Base-by-base conservation (phyloP, 2,888 invertebrate genomes). In the Xanthia togata region DNA sequence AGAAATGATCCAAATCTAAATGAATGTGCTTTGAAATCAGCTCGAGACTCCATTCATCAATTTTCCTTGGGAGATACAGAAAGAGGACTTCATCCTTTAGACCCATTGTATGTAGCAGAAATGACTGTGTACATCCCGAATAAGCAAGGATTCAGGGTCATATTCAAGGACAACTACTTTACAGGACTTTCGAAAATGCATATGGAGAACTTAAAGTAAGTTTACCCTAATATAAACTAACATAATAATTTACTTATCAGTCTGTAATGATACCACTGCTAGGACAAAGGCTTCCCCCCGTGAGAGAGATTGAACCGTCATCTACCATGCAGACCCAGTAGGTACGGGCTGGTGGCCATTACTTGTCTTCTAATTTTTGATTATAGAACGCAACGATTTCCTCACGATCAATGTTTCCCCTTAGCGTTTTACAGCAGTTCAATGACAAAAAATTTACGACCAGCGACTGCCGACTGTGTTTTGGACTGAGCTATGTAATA, bases 1-100 rank as follows among this genome's bases (percentile, higher is more conserved):
- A 90, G 94, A 87, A 94, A 92, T 70, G 94, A 95, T 76, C 94
- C 94, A 11, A 90, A 94, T 20, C 79, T 95, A 4, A 93, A 94
- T 78, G 93, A 92, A 0, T 95, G 95, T 76, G 94, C 93, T 3
- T 83, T 94, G 12, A 90, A 92, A 82, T 91, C 94, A 4, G 95
- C 93, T 0, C 88, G 88, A n/a, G 91, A 92, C 9, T 93, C 94
- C 0, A 81, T 95, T 4, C 87, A 92, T 44, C 86, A 87, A 63
- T 95, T 94, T 74, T 91, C 94, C 5, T 74, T 89, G 23, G 95
- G 94, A 12, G 94, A 95, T 72, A 74, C 89, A 2, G 82, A 74
- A 17, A 89, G 94, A 76, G 91, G 91, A 0, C 81, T 95, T 3
- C 86, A 89, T 8, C 88, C 94, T 4, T 79, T 95, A 71, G 94